Evolutionary conservation across 2,797 vertebrate genomes (phyloP), one percentile per base, ranked within the genome.

Genomic region (Chelidonichthys spinosus): DNA sequence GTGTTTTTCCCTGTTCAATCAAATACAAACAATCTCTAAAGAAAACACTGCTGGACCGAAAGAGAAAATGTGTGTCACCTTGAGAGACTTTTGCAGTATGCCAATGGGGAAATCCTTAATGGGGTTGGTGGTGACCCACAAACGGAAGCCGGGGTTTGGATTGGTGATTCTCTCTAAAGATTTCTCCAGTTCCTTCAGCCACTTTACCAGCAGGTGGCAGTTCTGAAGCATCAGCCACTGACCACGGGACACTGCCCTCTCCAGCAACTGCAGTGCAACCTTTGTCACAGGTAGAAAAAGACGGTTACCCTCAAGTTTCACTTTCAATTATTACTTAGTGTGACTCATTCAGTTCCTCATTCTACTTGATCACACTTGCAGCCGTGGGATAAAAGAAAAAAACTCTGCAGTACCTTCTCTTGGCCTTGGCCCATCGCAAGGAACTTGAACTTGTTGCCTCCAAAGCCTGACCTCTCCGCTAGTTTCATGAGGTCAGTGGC

Each of bases 341-440:
- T 14, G 14, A 50, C 10, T 63, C 25, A 11, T 36, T 56, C n/a
- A 33, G 60, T 59, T 59, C 8, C 2, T 46, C 11, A 10, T 56
- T 42, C 40, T 3, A 75, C 42, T 17, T 69, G 18, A 68, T 9
- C 18, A 39, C 13, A 60, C n/a, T 59, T n/a, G 56, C 11, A 54
- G 37, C 8, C 18, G 1, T 47, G 33, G 61, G 18, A 49, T 36
- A 5, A 7, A 36, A 62, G 54, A 62, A 0, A 64, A 53, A 0
- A 64, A 53, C 7, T 17, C 5, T 37, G 65, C 11, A 46, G 67
- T 94, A 98, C 98, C 95, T 96, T 96, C 66, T 99, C 98, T 78
- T 99, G 98, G 17, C 98, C 97, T 89, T 99, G 98, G 36, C 98
- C 98, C 98, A 99, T 98, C 18, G 98, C 98, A 5, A 99, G 96